These are phyloP conservation scores for Physella acuta DNA, from an alignment of 1,140 invertebrate genomes.

Conservation along the genomic window DNA sequence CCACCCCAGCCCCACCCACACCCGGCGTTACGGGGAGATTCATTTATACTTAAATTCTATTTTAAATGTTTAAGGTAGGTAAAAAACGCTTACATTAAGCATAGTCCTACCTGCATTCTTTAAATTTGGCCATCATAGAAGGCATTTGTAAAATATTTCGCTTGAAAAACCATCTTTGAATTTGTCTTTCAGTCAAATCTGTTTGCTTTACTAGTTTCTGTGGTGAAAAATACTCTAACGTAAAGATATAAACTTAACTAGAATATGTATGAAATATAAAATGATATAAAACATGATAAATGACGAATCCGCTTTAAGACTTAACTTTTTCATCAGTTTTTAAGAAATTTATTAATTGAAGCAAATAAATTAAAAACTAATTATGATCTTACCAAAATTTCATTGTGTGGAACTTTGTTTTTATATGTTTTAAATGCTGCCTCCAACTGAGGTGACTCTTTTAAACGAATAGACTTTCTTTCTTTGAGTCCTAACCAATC, in stretches of 20 bases:
- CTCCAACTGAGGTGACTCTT: constrained; percentile 30
- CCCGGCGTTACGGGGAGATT: no score
- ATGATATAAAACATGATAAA: no score
- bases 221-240: constrained; percentile 1
- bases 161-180: constrained; percentile 85
- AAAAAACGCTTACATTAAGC: no score
- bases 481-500: constrained; percentile 33
- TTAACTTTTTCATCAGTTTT: no score
- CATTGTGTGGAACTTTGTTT: constrained; percentile 23
- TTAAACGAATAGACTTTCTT: constrained; percentile 21
- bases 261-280: no score
- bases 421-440: constrained; percentile 30
- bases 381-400: constrained; percentile 28
- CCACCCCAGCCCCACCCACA: no score
- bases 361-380: background rate
- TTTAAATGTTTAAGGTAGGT: no score
- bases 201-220: constrained; percentile 71
- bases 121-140: constrained; percentile 84
- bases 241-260: background rate
- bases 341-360: constrained; percentile 1
- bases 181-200: constrained; percentile 80
- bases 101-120: constrained; percentile 74
- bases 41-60: no score
- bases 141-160: constrained; percentile 80
- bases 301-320: no score